Evolutionary conservation across 2,888 invertebrate species (phyloP).

Genomic region (Syrista parreyssii): DNA sequence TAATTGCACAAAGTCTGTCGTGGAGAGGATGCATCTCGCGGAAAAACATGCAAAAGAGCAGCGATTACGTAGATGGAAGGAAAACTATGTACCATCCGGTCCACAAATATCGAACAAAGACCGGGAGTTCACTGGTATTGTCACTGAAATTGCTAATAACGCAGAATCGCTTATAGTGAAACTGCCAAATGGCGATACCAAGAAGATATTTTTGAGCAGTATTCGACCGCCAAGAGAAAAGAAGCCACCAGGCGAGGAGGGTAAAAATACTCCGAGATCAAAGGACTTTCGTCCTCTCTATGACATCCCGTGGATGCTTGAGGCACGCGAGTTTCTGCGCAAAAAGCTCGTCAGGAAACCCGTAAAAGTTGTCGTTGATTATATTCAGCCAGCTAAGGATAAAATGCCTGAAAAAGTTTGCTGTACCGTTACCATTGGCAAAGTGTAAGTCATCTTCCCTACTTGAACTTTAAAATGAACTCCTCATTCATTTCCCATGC

Average conservation of each 20-base stretch:
- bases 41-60: constrained; percentile 91
- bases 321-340: constrained; percentile 95
- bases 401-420: constrained; percentile 95
- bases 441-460: constrained; percentile 70
- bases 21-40: constrained; percentile 84
- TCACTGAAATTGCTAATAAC: constrained; percentile 87
- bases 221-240: constrained; percentile 90
- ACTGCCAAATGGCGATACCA: constrained; percentile 78
- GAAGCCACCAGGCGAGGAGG: constrained; percentile 72
- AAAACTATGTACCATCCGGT: constrained; percentile 80
- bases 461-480: constrained; percentile 17
- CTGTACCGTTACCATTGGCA: constrained; percentile 89
- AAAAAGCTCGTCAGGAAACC: constrained; percentile 96
- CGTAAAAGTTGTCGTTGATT: constrained; percentile 92
- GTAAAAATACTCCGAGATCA: constrained; percentile 75
- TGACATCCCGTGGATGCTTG: constrained; percentile 99
- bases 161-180: constrained; percentile 94
- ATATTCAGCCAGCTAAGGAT: constrained; percentile 94
- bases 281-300: constrained; percentile 91
- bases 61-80: constrained; percentile 89
- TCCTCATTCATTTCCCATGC: constrained; percentile 7
- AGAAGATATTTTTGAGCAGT: constrained; percentile 96
- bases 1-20: constrained; percentile 78
- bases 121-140: constrained; percentile 84
- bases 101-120: constrained; percentile 72